Base-by-base conservation (phyloP, 92 coral and sea anemone genomes). In the Chrysogorgia sp. region DNA sequence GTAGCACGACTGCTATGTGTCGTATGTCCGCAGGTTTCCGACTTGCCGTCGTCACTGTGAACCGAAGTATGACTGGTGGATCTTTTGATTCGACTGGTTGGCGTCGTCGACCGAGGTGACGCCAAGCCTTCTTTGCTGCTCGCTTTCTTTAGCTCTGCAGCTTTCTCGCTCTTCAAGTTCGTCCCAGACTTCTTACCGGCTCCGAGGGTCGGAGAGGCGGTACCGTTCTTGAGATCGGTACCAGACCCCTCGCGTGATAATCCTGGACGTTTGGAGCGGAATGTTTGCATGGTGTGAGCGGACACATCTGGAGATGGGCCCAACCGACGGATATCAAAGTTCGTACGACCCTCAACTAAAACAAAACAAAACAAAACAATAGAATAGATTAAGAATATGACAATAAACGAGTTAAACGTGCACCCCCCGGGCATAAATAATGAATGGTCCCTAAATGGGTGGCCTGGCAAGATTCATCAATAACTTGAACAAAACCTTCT, bases 301-400 rank as follows among this genome's bases (percentile, higher is more conserved):
- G 78, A 71, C 26, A 34, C 10, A 7, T 71, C 78, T 50, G 78
- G 78, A 19, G 90, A 68, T 1, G 75, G 56, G 43, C 92, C 88
- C 80, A 89, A 86, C 40, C 82, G 87, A 55, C 91, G 88, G 24
- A 94, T 90, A 22, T 94, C 98, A 21, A 91, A 25, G 86, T 85
- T 91, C 50, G 96, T 91, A 40, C 96, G 90, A 58, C 98, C 98
- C 45, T 86, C 81, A 86, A 96, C 98, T 92, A 84, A 31, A 76
- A 58, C 30, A 77, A 49, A 47, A 17, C n/a, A 41, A 30, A 1
- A 35, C 13, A 34, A 12, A 60, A 50, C 2, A 65, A 53, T 13
- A 43, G n/a, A n/a, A n/a, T n/a, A n/a, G n/a, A n/a, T n/a, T n/a
- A n/a, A n/a, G n/a, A n/a, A n/a, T n/a, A n/a, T n/a, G n/a, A n/a